phyloP scores from a whole-genome alignment of 2,113 vertebrate genomes.

The Bufo gargarizans region DNA sequence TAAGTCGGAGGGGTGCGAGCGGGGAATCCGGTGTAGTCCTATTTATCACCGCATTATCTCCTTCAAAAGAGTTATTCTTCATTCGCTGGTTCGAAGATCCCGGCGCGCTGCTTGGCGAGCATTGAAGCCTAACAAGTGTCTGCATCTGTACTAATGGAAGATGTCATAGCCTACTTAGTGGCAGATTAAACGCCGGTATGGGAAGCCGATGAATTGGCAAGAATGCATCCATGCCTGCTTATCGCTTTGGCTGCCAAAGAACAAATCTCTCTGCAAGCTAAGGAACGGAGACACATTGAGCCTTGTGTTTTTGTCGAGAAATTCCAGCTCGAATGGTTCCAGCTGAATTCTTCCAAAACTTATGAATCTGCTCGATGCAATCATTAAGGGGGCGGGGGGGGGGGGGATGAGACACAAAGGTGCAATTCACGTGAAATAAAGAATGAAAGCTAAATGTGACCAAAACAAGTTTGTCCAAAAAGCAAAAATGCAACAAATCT shows the following conservation, averaged over 20 bases:
- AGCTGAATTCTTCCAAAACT: constrained; percentile 32
- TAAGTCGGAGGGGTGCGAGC: constrained; percentile 61
- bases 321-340: constrained; percentile 18
- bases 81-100: constrained; percentile 45
- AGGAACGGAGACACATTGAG: constrained; percentile 26
- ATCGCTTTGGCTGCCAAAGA: constrained; percentile 25
- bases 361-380: constrained; percentile 11
- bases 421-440: background rate
- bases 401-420: background rate
- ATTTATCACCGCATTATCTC: constrained; percentile 66
- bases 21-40: constrained; percentile 49
- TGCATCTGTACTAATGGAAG: background rate
- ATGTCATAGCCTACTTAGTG: constrained; percentile 47
- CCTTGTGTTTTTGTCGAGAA: background rate
- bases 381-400: background rate
- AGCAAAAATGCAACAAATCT: background rate
- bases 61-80: constrained; percentile 34
- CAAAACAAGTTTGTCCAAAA: background rate
- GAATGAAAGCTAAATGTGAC: background rate
- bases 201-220: constrained; percentile 39
- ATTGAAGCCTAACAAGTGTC: constrained; percentile 41
- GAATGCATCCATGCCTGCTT: constrained; percentile 28
- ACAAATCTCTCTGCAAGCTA: constrained; percentile 27
- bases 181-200: constrained; percentile 38
- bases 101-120: constrained; percentile 19